Conservation (phyloP, 2,797 vertebrate genomes). For the Mus spretus region DNA sequence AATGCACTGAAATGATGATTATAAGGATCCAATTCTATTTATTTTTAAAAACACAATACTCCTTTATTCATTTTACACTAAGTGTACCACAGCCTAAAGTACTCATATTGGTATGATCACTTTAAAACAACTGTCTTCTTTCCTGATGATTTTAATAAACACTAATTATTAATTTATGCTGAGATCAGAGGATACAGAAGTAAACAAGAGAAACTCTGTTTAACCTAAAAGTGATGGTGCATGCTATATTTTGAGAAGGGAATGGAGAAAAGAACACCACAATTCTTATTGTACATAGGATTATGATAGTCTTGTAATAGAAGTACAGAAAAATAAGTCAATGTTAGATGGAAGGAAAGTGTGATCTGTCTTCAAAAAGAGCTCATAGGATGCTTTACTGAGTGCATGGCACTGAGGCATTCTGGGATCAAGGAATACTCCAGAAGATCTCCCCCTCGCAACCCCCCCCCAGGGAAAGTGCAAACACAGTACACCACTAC, state of each 20-base stretch:
- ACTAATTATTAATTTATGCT: conserved; percentile 3
- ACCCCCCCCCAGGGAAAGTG: too few species aligned
- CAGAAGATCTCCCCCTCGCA: not conserved
- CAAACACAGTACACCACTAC: too few species aligned
- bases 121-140: conserved; percentile 8
- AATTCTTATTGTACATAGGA: not conserved
- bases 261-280: not conserved
- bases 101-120: not conserved
- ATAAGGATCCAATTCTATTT: not conserved
- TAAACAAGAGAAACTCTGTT: not conserved
- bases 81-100: conserved; percentile 1
- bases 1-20: not conserved
- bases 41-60: conserved; percentile 16
- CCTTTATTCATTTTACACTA: conserved; percentile 31
- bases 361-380: not conserved
- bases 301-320: not conserved
- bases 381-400: not conserved
- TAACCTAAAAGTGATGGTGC: not conserved
- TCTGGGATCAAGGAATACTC: not conserved
- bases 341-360: not conserved
- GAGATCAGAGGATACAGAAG: not conserved
- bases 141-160: conserved; percentile 38
- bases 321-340: not conserved
- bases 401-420: not conserved
- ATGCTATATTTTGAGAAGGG: not conserved